Conservation (phyloP, 2,888 invertebrate genomes). For the Agrochola lota region DNA sequence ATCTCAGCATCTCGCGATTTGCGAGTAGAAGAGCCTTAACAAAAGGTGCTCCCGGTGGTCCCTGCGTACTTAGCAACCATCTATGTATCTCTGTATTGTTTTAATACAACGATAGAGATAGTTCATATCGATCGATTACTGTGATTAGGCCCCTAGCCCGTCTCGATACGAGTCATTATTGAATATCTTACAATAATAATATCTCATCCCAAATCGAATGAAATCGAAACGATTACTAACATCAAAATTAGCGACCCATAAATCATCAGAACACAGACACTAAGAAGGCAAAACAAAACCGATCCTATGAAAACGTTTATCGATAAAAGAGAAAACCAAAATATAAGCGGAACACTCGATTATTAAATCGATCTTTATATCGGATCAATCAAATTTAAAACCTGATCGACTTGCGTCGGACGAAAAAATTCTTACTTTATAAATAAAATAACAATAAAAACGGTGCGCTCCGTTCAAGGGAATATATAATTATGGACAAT, state of each 20-base stretch:
- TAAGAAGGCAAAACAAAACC: conserved; percentile 79
- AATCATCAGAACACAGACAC: conserved; percentile 79
- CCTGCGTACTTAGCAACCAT: conserved; percentile 77
- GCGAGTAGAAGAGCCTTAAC: conserved; percentile 85
- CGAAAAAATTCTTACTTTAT: conserved; percentile 90
- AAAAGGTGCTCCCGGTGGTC: conserved; percentile 88
- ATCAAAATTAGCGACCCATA: conserved; percentile 79
- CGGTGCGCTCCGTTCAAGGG: conserved; percentile 88
- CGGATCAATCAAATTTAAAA: conserved; percentile 91
- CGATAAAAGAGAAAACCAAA: conserved; percentile 84
- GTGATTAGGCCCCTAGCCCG: conserved; percentile 43
- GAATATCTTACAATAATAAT: conserved; percentile 53
- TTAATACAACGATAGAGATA: conserved; percentile 68
- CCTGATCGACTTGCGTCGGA: conserved; percentile 87
- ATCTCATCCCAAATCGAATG: conserved; percentile 55
- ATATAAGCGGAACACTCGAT: conserved; percentile 86
- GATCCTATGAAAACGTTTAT: conserved; percentile 84
- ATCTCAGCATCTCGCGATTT: conserved; percentile 88
- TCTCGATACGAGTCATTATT: conserved; percentile 37
- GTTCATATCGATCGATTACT: conserved; percentile 57
- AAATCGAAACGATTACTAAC: conserved; percentile 68
- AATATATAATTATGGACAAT: conserved; percentile 91
- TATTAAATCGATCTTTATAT: conserved; percentile 90
- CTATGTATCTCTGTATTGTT: conserved; percentile 80
- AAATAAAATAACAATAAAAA: conserved; percentile 91